A percentile compares a stretch with the other conserved stretches of the same genome.
These are phyloP conservation scores for Pollicipes pollicipes DNA, from an alignment of 1,140 invertebrate genomes.

Conservation along the genomic window DNA sequence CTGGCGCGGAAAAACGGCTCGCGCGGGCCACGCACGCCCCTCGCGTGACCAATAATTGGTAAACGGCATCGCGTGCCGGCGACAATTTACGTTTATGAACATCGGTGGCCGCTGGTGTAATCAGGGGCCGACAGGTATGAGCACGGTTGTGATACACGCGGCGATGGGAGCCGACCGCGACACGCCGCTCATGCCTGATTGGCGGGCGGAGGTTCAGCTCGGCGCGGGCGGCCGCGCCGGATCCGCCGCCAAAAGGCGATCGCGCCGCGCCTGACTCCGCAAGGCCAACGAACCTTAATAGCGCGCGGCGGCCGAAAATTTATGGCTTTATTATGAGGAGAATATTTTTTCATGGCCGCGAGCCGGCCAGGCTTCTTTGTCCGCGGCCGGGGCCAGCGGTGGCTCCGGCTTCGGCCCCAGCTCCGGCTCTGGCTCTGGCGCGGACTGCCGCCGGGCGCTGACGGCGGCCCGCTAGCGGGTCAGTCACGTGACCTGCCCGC, in stretches of 20 bases:
- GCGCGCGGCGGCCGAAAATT: neutral
- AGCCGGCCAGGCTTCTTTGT: neutral
- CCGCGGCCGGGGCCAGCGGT: neutral
- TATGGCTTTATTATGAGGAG: neutral
- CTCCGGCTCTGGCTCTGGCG: no score
- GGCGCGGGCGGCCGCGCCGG: no score
- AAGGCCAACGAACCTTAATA: neutral
- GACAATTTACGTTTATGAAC: slow-evolving; percentile 1
- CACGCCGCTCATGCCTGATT: no score
- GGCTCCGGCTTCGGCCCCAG: neutral
- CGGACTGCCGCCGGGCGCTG: no score
- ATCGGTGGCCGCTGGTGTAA: neutral
- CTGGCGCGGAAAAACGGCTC: neutral
- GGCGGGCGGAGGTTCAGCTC: no score
- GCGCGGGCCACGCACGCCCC: neutral
- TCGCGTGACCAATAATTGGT: slow-evolving; percentile 1
- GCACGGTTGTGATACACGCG: neutral
- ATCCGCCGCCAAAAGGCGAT: no score
- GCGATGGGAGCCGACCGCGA: no score
- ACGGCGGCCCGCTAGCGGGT: no score
- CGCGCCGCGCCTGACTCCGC: no score
- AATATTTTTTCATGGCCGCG: neutral
- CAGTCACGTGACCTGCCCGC: no score
- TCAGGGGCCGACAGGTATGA: neutral
- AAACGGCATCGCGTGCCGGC: neutral